Conservation (phyloP, 2,797 vertebrate species). For the Gouania willdenowi region DNA sequence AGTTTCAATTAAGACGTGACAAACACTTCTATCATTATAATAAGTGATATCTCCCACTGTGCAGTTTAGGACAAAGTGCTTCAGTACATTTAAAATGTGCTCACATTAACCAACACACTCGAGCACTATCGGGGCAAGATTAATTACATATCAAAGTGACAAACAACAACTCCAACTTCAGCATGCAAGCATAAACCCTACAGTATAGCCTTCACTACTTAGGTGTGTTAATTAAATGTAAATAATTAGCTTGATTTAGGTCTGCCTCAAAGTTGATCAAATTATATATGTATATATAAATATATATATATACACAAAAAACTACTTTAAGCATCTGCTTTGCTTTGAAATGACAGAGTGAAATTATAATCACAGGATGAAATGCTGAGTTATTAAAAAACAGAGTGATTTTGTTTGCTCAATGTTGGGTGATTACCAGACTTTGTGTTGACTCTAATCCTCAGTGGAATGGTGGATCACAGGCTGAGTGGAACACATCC, state of each 20-base stretch:
- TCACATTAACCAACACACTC: conserved; percentile 2
- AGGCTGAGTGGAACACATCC: conserved; percentile 64
- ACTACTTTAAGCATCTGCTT: conserved; percentile 2
- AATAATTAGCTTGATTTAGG: too few relatives aligned
- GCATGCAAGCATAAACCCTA: conserved; percentile 9
- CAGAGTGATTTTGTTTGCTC: too few relatives aligned
- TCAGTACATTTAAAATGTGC: conserved; percentile 27
- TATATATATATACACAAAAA: too few relatives aligned
- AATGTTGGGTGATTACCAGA: neutral
- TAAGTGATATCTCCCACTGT: conserved; percentile 22
- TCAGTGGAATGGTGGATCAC: conserved; percentile 76
- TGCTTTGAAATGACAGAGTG: too few relatives aligned
- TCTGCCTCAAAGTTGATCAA: too few relatives aligned
- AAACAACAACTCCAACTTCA: conserved; percentile 13
- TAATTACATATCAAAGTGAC: neutral
- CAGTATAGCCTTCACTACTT: too few relatives aligned
- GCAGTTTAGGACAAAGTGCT: conserved; percentile 30
- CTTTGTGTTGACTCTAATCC: conserved; percentile 73
- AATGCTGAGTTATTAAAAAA: too few relatives aligned
- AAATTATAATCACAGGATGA: too few relatives aligned
- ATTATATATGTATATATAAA: too few relatives aligned
- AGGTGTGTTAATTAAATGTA: too few relatives aligned
- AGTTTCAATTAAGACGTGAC: conserved; percentile 19
- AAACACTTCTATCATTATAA: neutral
- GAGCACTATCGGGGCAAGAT: conserved; percentile 1